These are phyloP conservation scores for Rhizomys pruinosus DNA, from an alignment of 2,113 vertebrate species.

Conservation along the genomic window DNA sequence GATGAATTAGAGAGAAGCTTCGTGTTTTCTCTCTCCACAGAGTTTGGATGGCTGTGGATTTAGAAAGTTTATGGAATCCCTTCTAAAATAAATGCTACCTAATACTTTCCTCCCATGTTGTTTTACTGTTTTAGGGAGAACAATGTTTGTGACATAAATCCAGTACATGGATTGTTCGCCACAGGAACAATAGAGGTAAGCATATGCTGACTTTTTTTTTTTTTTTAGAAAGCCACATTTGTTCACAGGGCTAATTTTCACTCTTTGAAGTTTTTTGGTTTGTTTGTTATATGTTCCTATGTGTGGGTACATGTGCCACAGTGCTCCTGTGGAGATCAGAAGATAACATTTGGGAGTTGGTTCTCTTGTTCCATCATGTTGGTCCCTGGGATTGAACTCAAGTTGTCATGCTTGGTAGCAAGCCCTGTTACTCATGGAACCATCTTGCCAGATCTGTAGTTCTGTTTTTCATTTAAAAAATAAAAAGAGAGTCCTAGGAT, in stretches of 20 bases:
- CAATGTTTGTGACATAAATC: constrained; percentile 96
- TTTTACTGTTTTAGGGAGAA: constrained; percentile 89
- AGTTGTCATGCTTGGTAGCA: too few relatives aligned
- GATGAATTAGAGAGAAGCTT: neutral
- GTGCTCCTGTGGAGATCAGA: neutral
- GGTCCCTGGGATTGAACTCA: too few relatives aligned
- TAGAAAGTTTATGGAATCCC: neutral
- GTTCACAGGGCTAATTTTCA: neutral
- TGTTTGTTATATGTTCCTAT: neutral
- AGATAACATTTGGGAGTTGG: neutral
- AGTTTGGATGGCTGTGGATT: neutral
- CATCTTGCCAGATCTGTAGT: neutral
- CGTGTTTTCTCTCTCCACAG: accelerated
- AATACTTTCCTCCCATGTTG: neutral
- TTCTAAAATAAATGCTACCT: neutral
- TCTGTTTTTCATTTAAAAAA: neutral
- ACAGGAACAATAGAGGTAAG: constrained; percentile 94
- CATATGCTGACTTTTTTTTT: neutral
- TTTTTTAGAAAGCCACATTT: neutral
- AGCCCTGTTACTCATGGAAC: neutral
- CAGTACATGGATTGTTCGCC: constrained; percentile 94
- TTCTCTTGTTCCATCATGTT: neutral
- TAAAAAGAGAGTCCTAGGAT: too few relatives aligned
- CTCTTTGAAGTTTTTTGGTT: neutral
- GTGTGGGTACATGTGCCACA: too few relatives aligned